Percentiles rank a stretch among this genome's conserved stretches.
Evolutionary conservation across 2,888 invertebrate genomes (phyloP).

Genomic region (Synergus umbraculus): DNA sequence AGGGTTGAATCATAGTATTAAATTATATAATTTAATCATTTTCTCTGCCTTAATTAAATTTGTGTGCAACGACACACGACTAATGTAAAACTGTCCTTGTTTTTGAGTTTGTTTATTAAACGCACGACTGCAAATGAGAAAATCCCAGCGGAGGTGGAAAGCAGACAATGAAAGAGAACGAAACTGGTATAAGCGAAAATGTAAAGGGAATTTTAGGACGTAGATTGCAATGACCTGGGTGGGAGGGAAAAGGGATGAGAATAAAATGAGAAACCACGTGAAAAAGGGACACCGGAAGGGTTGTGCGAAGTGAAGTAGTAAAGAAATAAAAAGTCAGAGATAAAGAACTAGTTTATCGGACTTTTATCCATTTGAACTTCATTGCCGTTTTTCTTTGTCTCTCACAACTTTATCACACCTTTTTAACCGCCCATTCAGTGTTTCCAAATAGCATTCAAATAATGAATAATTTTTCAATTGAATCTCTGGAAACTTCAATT

Average conservation of each 20-base stretch:
- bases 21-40: constrained; percentile 1
- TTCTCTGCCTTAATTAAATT: neutral
- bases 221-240: constrained; percentile 30
- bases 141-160: constrained; percentile 20
- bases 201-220: constrained; percentile 32
- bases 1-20: neutral
- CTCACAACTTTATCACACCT: constrained; percentile 27
- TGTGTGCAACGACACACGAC: neutral
- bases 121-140: constrained; percentile 28
- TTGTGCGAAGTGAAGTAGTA: constrained; percentile 25
- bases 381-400: constrained; percentile 54
- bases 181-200: constrained; percentile 32
- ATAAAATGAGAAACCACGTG: constrained; percentile 23
- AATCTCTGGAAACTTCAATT: no score
- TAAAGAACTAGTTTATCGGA: constrained; percentile 54
- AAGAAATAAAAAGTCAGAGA: constrained; percentile 28
- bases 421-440: constrained; percentile 10
- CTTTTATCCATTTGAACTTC: constrained; percentile 56
- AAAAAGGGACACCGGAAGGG: constrained; percentile 22
- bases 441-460: neutral
- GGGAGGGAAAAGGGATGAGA: constrained; percentile 26
- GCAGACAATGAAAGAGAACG: constrained; percentile 35
- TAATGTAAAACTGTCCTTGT: constrained; percentile 12
- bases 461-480: no score
- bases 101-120: constrained; percentile 39